Evolutionary conservation across 2,797 vertebrate species (phyloP).

Genomic region (Xenops minutus): DNA sequence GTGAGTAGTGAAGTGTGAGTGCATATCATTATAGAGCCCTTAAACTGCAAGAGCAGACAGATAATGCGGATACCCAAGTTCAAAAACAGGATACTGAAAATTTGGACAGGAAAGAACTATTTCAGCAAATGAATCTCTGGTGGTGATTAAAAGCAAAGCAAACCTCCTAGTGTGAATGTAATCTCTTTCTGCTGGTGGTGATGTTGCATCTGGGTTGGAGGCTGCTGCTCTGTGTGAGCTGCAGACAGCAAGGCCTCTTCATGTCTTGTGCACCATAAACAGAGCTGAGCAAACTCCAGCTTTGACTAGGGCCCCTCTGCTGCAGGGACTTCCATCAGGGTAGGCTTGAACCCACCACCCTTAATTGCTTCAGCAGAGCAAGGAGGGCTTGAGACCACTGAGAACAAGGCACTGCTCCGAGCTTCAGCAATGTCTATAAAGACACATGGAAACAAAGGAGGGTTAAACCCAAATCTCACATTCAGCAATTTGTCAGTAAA

Average conservation of each 20-base stretch:
- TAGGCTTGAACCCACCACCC: background rate
- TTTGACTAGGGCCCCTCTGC: rapidly evolving
- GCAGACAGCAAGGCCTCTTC: background rate
- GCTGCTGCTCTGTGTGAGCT: rapidly evolving
- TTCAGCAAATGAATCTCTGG: background rate
- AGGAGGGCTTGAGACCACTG: background rate
- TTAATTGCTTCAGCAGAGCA: background rate
- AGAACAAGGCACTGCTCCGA: background rate
- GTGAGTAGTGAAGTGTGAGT: background rate
- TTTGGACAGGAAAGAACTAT: background rate
- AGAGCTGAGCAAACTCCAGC: background rate
- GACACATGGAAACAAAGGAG: background rate
- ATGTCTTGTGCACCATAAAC: background rate
- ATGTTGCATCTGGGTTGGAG: background rate
- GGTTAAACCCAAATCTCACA: background rate
- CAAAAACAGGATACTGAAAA: background rate
- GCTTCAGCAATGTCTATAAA: background rate
- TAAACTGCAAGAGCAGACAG: background rate
- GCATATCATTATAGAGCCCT: background rate
- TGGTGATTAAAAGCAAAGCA: background rate
- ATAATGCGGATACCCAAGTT: background rate
- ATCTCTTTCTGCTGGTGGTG: background rate
- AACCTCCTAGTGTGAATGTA: background rate
- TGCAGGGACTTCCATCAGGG: background rate
- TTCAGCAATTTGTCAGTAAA: background rate